Percentiles rank a stretch among this genome's conserved stretches.
Evolutionary conservation across 2,113 vertebrate species (phyloP).

Genomic region (Natator depressus): DNA sequence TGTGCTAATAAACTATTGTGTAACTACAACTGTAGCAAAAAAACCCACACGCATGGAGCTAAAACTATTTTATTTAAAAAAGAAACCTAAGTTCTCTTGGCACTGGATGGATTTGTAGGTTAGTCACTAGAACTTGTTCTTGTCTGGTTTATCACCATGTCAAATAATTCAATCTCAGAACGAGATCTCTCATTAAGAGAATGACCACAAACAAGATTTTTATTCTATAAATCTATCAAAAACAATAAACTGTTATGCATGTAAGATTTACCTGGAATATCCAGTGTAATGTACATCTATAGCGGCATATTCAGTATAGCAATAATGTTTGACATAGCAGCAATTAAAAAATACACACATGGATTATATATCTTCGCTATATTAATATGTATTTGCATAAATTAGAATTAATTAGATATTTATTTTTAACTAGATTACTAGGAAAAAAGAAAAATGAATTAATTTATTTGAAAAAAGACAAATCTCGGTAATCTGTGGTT

Average conservation of each 20-base stretch:
- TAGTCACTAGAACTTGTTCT: constrained; percentile 51
- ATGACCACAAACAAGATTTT: constrained; percentile 26
- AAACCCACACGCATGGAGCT: background rate
- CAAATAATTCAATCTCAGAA: background rate
- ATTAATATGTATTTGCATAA: constrained; percentile 14
- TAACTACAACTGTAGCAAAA: background rate
- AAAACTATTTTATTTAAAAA: background rate
- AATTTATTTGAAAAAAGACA: background rate
- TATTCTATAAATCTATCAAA: constrained; percentile 11
- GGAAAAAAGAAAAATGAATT: background rate
- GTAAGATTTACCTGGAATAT: background rate
- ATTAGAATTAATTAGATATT: background rate
- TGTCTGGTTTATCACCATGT: constrained; percentile 51
- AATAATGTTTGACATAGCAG: background rate
- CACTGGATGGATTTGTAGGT: constrained; percentile 39
- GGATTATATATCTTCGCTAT: background rate
- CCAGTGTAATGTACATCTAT: background rate
- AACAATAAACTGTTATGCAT: background rate
- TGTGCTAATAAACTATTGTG: constrained; percentile 13
- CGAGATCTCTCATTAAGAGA: constrained; percentile 16
- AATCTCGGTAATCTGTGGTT: background rate
- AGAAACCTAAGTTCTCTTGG: background rate
- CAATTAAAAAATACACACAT: background rate
- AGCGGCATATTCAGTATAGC: background rate
- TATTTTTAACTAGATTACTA: background rate